Conservation (phyloP, 1,140 invertebrate genomes). For the Drosophila asahinai region DNA sequence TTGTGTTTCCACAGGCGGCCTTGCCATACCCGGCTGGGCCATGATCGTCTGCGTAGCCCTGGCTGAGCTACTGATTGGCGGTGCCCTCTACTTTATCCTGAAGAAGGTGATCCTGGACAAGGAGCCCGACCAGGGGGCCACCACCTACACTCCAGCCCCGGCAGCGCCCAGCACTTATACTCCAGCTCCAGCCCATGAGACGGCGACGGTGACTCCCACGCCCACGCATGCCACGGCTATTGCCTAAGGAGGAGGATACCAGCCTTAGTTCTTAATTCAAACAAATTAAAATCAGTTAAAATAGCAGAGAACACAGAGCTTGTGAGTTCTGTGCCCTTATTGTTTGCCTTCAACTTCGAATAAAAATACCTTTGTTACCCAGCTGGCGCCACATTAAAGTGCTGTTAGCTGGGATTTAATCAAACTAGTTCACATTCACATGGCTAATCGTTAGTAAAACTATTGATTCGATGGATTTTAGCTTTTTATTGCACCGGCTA, state of each 20-base stretch:
- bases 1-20: conserved; percentile 86
- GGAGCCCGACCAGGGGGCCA: conserved; percentile 64
- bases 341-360: conserved; percentile 60
- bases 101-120: conserved; percentile 88
- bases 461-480: conserved; percentile 40
- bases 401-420: conserved; percentile 6
- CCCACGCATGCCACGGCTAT: conserved; percentile 66
- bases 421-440: conserved; percentile 34
- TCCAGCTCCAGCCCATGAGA: conserved; percentile 22
- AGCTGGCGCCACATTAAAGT: conserved; percentile 38
- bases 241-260: conserved; percentile 20
- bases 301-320: neutral
- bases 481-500: conserved; percentile 58
- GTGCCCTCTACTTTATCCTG: conserved; percentile 88
- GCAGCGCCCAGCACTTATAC: conserved; percentile 24
- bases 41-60: conserved; percentile 89
- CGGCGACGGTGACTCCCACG: conserved; percentile 38
- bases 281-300: conserved; percentile 7
- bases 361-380: conserved; percentile 53
- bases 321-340: conserved; percentile 48
- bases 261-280: conserved; percentile 6
- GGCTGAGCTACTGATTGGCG: conserved; percentile 88
- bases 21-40: conserved; percentile 90
- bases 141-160: conserved; percentile 73
- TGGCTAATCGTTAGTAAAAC: conserved; percentile 16